Conservation (phyloP, 2,888 invertebrate genomes). For the Phortica okadai region DNA sequence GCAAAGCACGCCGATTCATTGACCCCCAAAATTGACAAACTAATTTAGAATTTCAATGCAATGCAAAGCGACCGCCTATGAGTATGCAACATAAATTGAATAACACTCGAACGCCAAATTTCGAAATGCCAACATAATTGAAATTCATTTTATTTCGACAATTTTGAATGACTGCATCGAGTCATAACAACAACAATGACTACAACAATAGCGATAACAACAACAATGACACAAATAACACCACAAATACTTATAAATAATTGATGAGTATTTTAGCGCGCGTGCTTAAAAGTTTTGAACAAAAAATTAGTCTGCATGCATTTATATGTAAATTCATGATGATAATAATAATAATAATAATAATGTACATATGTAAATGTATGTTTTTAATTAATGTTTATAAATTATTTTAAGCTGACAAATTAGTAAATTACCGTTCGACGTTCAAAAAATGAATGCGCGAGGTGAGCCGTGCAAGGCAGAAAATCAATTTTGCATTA, state of each 20-base stretch:
- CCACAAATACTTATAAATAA: slow-evolving; percentile 9
- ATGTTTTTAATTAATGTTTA: slow-evolving; percentile 48
- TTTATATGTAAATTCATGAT: slow-evolving; percentile 5
- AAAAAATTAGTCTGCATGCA: slow-evolving; percentile 44
- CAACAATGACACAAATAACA: background rate
- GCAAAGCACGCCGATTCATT: background rate
- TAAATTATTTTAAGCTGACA: slow-evolving; percentile 49
- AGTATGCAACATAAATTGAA: background rate
- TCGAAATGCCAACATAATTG: background rate
- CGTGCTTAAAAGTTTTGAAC: slow-evolving; percentile 33
- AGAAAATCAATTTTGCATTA: slow-evolving; percentile 17
- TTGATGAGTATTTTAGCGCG: slow-evolving; percentile 10
- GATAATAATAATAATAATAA: slow-evolving; percentile 18
- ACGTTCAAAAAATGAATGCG: slow-evolving; percentile 40
- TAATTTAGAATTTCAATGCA: background rate
- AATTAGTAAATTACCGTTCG: slow-evolving; percentile 48
- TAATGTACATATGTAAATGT: slow-evolving; percentile 27
- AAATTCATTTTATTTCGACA: background rate
- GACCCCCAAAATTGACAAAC: background rate
- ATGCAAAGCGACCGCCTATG: background rate
- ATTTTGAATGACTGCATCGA: background rate
- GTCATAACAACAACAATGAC: background rate
- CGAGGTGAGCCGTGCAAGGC: slow-evolving; percentile 8
- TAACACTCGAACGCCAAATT: background rate
- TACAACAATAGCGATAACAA: background rate